Conservation (phyloP, 2,888 invertebrate species). For the Nymphalis polychloros region DNA sequence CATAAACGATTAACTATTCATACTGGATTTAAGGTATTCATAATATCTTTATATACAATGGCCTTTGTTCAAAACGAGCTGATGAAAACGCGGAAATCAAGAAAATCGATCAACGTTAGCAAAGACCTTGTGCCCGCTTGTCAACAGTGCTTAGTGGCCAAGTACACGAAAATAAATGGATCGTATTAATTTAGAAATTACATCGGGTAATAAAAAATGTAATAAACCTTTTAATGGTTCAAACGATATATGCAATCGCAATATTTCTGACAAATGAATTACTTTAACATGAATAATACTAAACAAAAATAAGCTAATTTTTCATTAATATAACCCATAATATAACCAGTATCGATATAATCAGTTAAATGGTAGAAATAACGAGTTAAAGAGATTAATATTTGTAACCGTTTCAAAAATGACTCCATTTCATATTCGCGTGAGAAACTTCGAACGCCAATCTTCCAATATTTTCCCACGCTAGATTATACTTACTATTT, state of each 20-base stretch:
- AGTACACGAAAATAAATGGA: not conserved
- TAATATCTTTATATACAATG: conserved; percentile 36
- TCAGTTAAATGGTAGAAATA: conserved; percentile 5
- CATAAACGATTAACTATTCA: conserved; percentile 45
- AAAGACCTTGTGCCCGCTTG: conserved; percentile 31
- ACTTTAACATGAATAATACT: not conserved
- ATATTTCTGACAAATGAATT: too few species aligned
- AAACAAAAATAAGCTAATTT: not conserved
- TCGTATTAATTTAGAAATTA: conserved; percentile 1
- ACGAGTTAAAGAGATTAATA: conserved; percentile 7
- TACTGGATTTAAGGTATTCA: conserved; percentile 48
- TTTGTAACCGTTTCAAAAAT: conserved; percentile 6
- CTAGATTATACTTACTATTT: conserved; percentile 48
- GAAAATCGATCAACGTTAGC: conserved; percentile 28
- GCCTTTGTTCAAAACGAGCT: conserved; percentile 38
- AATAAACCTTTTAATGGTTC: not conserved
- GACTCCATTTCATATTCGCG: conserved; percentile 8
- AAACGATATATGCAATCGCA: not conserved
- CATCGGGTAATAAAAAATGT: not conserved
- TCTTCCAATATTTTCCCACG: conserved; percentile 53
- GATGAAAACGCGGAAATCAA: conserved; percentile 36
- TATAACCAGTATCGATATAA: conserved; percentile 9
- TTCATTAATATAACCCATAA: not conserved
- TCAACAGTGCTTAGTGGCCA: conserved; percentile 9
- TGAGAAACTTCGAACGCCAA: conserved; percentile 31